These are phyloP conservation scores for Slavum lentiscoides DNA, from an alignment of 2,888 invertebrate genomes.

Conservation along the genomic window DNA sequence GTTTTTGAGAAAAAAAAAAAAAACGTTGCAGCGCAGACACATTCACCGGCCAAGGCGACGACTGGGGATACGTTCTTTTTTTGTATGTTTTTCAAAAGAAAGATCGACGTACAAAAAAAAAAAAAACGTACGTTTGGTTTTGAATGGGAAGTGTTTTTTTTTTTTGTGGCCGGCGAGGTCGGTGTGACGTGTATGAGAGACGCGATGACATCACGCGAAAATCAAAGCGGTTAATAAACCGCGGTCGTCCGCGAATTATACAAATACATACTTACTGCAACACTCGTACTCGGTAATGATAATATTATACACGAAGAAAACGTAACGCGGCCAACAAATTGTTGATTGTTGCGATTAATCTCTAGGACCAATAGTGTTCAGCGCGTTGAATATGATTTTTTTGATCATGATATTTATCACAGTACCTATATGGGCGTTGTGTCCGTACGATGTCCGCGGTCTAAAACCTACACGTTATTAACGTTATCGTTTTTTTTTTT, in stretches of 20 bases:
- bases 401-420: neutral
- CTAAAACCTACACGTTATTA: neutral
- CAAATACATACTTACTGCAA: too few species aligned
- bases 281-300: too few species aligned
- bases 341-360: too few species aligned
- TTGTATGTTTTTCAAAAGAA: neutral
- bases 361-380: too few species aligned
- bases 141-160: constrained; percentile 9
- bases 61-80: neutral
- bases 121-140: neutral
- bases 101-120: constrained; percentile 16
- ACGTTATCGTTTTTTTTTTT: neutral
- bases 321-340: too few species aligned
- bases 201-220: constrained; percentile 9
- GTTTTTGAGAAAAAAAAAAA: neutral
- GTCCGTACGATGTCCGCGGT: neutral
- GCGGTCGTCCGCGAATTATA: too few species aligned
- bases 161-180: neutral
- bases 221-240: neutral
- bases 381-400: neutral
- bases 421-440: neutral
- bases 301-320: too few species aligned
- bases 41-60: constrained; percentile 19
- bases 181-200: neutral
- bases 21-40: neutral